Conservation (phyloP, 2,797 vertebrate genomes). For the Sebastiscus tertius region DNA sequence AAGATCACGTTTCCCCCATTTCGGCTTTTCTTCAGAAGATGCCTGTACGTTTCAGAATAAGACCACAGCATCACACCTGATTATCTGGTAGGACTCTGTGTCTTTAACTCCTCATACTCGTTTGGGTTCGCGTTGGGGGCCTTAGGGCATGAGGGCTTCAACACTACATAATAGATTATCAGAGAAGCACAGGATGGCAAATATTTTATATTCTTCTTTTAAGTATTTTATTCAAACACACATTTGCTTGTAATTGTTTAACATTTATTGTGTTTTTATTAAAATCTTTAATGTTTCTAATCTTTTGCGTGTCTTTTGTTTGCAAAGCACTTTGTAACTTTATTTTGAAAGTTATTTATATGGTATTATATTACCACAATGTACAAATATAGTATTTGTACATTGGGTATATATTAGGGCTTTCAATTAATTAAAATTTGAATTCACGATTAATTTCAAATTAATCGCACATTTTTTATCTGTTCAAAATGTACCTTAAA, state of each 20-base stretch:
- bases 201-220: neutral
- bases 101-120: neutral
- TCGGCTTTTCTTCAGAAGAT: no score
- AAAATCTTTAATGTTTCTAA: neutral
- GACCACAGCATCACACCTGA: neutral
- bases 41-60: no score
- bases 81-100: neutral
- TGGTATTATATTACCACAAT: no score
- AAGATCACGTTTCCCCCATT: neutral
- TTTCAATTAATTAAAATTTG: no score
- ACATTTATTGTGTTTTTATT: neutral
- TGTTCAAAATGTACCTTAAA: no score
- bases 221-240: neutral
- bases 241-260: neutral
- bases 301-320: neutral
- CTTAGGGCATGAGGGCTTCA: neutral
- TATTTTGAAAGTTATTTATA: no score
- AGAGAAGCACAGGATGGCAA: neutral
- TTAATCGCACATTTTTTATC: no score
- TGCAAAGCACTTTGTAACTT: neutral
- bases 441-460: no score
- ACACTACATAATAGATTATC: fast-evolving
- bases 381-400: no score
- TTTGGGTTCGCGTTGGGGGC: no score
- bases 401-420: no score